Conservation (phyloP, 2,113 vertebrate genomes). For the Bolborhynchus lineola region DNA sequence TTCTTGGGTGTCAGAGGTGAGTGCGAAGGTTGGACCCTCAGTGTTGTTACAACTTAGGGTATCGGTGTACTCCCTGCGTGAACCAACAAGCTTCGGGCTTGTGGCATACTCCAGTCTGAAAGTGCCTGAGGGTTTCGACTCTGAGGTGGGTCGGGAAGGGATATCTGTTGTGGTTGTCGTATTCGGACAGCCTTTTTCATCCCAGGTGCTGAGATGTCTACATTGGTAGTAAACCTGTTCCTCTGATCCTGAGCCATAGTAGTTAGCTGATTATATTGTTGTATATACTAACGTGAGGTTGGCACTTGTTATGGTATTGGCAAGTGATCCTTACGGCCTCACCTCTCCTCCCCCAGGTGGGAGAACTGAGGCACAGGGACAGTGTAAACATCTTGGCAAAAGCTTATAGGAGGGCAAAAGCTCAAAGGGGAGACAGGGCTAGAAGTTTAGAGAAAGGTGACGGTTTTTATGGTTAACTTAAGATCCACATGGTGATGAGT, state of each 20-base stretch:
- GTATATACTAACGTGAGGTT: background rate
- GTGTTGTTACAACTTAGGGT: background rate
- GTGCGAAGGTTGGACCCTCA: accelerated
- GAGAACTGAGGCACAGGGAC: background rate
- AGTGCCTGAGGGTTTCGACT: background rate
- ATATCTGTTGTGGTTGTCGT: background rate
- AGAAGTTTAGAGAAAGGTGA: background rate
- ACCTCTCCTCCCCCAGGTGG: background rate
- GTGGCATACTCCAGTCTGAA: background rate
- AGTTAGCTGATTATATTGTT: background rate
- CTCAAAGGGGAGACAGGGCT: background rate
- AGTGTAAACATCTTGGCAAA: background rate
- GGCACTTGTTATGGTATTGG: background rate
- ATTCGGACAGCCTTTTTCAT: background rate
- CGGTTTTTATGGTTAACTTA: background rate
- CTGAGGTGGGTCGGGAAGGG: background rate
- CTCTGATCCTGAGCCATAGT: background rate
- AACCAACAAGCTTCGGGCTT: background rate
- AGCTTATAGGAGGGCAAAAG: background rate
- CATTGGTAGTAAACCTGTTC: background rate
- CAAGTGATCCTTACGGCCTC: background rate
- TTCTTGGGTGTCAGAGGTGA: background rate
- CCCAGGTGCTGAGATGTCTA: background rate
- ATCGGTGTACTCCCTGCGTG: accelerated
- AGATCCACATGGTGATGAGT: background rate